Conservation (phyloP, 2,113 vertebrate genomes). For the Fukomys damarensis region DNA sequence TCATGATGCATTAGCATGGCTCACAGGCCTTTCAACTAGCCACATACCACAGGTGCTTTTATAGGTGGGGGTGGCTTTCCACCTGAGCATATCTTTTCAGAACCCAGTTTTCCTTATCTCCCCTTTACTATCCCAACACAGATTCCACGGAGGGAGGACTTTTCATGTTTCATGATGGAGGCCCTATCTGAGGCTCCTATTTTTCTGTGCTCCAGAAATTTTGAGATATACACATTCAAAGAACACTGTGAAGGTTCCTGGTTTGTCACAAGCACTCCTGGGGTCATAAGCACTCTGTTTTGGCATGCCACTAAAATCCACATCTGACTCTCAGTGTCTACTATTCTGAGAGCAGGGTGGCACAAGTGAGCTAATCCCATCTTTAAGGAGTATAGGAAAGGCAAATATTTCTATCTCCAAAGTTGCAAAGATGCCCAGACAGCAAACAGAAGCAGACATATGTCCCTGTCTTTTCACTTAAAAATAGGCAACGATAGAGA, state of each 20-base stretch:
- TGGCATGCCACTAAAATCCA: fast-evolving
- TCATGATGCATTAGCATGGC: not conserved
- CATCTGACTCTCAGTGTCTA: not conserved
- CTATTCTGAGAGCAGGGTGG: not conserved
- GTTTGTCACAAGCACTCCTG: not conserved
- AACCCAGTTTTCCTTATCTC: not conserved
- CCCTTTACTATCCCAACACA: not conserved
- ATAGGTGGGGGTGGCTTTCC: not conserved
- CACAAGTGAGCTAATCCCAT: not conserved
- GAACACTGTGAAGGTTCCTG: too few species aligned
- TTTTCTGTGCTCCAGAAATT: not conserved
- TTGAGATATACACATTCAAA: not conserved
- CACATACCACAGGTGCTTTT: not conserved
- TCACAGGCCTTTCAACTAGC: fast-evolving
- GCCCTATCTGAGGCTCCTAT: too few species aligned
- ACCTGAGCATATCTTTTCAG: not conserved
- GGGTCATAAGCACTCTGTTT: not conserved
- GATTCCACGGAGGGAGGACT: not conserved
- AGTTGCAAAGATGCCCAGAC: too few species aligned
- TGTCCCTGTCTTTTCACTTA: not conserved
- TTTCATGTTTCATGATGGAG: not conserved
- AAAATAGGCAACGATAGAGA: not conserved
- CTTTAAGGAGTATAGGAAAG: fast-evolving
- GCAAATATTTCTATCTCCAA: not conserved
- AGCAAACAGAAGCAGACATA: not conserved